These are phyloP conservation scores for Arremon brunneinucha DNA, from an alignment of 2,797 vertebrate genomes.

Conservation along the genomic window DNA sequence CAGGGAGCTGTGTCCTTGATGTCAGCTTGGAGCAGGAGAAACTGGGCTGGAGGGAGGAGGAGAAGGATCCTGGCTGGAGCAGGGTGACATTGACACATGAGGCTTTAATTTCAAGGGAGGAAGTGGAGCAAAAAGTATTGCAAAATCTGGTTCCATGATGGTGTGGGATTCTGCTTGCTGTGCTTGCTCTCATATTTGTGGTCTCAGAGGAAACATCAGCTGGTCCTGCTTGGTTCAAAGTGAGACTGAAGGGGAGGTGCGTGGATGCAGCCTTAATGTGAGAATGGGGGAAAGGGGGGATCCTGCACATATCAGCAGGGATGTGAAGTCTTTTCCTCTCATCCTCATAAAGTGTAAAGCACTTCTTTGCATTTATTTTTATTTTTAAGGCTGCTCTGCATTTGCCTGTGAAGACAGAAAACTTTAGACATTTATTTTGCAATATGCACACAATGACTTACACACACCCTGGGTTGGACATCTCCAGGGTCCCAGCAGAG, in stretches of 20 bases:
- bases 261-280: not conserved
- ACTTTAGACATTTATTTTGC: not conserved
- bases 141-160: not conserved
- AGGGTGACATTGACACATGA: not conserved
- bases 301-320: not conserved
- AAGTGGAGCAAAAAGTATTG: conserved; percentile 22
- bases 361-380: not conserved
- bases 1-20: not conserved
- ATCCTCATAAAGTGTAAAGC: not conserved
- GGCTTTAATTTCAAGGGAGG: conserved; percentile 40
- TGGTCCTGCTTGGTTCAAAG: not conserved
- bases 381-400: not conserved
- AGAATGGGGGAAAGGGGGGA: not conserved
- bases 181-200: conserved; percentile 21
- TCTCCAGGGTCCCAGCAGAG: not conserved
- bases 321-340: not conserved
- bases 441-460: not conserved
- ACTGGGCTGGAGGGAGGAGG: not conserved
- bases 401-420: not conserved
- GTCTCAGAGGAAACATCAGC: not conserved
- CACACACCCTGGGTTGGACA: rapidly evolving
- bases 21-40: not conserved
- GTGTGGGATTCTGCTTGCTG: not conserved
- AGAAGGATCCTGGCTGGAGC: not conserved
- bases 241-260: not conserved